Base-by-base conservation (phyloP, 1,140 invertebrate species). In the Pogonomyrmex barbatus region DNA sequence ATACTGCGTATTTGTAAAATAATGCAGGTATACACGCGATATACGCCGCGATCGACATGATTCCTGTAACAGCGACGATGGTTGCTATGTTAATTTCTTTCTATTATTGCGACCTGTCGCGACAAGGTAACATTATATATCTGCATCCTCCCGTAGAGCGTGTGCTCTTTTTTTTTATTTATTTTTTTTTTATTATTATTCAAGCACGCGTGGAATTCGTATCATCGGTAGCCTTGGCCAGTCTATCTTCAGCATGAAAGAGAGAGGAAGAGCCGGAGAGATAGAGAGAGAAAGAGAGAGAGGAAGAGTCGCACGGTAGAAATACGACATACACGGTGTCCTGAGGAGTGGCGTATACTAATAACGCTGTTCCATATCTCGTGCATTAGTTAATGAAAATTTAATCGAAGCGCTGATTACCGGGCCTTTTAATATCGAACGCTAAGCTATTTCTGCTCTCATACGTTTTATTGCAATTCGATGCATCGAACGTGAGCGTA, bases 181-280 rank as follows among this genome's bases (percentile, higher is more conserved):
- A 17, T 52, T 0, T 52, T 2, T 36, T 14, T 50, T 70, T 70
- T 70, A 50, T 70, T 81, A 54, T 70, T 81, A 81, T 81, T 54
- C 47, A 81, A 70, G 24, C 63, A 70, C 50, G 77, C 63, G 36
- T 14, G 62, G 47, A 70, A 81, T 81, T 81, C 63, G 36, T 68
- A 54, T 81, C 63, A 70, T 81, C 77, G 12, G 24, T 70, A 68
- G 63, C 77, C 63, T 81, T 81, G 77, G 45, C 62, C n/a, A 65
- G 36, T 56, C 3, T 36, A 39, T 17, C 17, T 30, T 77, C 30
- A 24, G 24, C 10, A 47, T n/a, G 24, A 58, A n/a, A 58, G 36
- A 42, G n/a, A 56, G n/a, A 42, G 54, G 36, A 24, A 24, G 24
- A 24, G 24, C 24, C 24, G 24, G 24, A 24, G 24, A 50, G 2